These are phyloP conservation scores for Labeo calbasu DNA, from an alignment of 2,797 vertebrate genomes.

Conservation along the genomic window DNA sequence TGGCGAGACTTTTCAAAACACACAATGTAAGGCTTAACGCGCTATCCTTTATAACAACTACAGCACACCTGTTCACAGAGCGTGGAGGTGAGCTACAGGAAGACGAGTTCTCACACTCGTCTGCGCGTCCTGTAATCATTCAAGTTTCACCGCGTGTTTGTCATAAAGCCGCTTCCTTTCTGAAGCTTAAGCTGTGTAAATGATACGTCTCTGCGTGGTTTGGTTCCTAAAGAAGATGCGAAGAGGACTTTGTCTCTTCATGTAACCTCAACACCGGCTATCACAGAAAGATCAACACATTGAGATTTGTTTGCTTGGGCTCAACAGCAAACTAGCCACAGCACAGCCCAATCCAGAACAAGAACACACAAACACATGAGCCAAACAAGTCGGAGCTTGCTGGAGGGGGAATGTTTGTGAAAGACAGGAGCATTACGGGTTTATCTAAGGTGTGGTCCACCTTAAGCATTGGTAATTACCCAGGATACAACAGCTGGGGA, in stretches of 20 bases:
- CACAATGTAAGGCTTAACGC: slow-evolving; percentile 51
- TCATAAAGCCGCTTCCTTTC: slow-evolving; percentile 5
- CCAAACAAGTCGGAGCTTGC: slow-evolving; percentile 87
- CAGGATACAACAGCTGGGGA: slow-evolving; percentile 79
- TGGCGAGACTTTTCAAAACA: slow-evolving; percentile 44
- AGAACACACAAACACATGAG: slow-evolving; percentile 51
- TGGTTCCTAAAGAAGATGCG: slow-evolving; percentile 29
- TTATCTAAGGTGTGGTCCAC: slow-evolving; percentile 94
- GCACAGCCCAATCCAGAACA: slow-evolving; percentile 53
- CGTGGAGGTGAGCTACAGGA: slow-evolving; percentile 28
- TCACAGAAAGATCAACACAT: slow-evolving; percentile 80
- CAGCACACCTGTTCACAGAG: slow-evolving; percentile 41
- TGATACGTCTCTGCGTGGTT: slow-evolving; percentile 30
- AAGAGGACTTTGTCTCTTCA: slow-evolving; percentile 48
- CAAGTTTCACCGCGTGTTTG: background rate
- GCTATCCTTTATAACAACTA: slow-evolving; percentile 46
- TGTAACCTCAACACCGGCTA: slow-evolving; percentile 65
- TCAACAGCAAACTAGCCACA: slow-evolving; percentile 71
- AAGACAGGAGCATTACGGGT: slow-evolving; percentile 87
- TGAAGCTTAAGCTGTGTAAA: slow-evolving; percentile 32
- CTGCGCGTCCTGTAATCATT: slow-evolving; percentile 7
- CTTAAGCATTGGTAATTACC: slow-evolving; percentile 88
- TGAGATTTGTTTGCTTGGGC: slow-evolving; percentile 75
- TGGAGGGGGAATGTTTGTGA: slow-evolving; percentile 89
- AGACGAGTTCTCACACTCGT: slow-evolving; percentile 26